Evolutionary conservation across 1,140 invertebrate genomes (phyloP).

Genomic region (Apocrypta bakeri): DNA sequence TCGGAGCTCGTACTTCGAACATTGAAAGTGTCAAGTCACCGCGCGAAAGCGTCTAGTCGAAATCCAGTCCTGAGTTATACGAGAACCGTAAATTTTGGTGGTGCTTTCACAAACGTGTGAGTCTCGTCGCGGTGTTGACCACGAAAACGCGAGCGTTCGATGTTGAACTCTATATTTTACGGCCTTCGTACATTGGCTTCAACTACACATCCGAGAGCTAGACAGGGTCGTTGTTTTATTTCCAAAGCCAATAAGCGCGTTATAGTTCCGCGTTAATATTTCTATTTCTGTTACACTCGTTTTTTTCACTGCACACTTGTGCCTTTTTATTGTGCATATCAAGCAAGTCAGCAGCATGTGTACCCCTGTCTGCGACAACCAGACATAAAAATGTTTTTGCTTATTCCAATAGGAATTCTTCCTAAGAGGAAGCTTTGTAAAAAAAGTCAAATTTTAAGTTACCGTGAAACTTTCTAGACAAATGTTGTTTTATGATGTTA

Average conservation of each 20-base stretch:
- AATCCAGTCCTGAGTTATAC: not conserved
- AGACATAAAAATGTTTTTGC: no score
- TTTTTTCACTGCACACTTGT: not conserved
- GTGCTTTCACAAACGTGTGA: not conserved
- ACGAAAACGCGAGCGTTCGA: not conserved
- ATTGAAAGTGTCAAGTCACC: not conserved
- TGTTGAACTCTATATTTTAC: not conserved
- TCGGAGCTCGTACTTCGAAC: not conserved
- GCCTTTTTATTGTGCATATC: not conserved
- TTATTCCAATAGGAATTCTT: no score
- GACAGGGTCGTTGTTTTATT: not conserved
- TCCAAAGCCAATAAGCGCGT: not conserved
- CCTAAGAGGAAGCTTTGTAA: no score
- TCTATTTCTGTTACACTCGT: not conserved
- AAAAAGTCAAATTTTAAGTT: no score
- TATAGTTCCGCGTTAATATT: not conserved
- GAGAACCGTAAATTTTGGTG: not conserved
- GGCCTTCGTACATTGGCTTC: constrained; percentile 1
- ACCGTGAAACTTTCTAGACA: no score
- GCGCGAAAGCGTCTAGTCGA: not conserved
- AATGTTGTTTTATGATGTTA: no score
- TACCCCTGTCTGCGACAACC: not conserved
- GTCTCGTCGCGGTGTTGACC: not conserved
- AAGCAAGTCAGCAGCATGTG: not conserved
- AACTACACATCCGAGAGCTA: not conserved